phyloP scores from a whole-genome alignment of 1,140 invertebrate genomes.

The Drosophila tristis region DNA sequence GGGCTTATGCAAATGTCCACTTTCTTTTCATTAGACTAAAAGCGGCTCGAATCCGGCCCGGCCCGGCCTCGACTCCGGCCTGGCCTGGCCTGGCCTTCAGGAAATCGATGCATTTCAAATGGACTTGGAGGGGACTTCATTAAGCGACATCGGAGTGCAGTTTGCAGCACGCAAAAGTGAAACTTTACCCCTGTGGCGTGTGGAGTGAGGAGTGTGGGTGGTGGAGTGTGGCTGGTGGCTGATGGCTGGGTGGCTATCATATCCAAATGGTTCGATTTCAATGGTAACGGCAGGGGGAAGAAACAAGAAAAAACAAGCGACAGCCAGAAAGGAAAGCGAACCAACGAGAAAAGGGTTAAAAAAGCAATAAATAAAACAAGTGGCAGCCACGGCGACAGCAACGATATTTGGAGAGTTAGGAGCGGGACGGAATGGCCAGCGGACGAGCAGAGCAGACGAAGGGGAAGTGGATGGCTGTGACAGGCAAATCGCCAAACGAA shows the following conservation, averaged over 20 bases:
- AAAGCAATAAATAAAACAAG: conserved; percentile 82
- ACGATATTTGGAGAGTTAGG: conserved; percentile 69
- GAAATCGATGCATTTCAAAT: conserved; percentile 75
- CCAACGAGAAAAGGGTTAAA: conserved; percentile 78
- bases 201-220: not conserved
- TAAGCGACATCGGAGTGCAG: conserved; percentile 58
- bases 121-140: conserved; percentile 59
- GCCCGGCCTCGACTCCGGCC: not conserved
- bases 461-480: conserved; percentile 39
- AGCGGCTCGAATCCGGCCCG: conserved; percentile 4
- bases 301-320: conserved; percentile 33
- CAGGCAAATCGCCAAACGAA: conserved; percentile 82
- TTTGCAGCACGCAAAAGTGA: conserved; percentile 54
- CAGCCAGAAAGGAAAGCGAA: conserved; percentile 51
- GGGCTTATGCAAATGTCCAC: conserved; percentile 47
- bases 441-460: too few relatives aligned
- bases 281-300: not conserved
- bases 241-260: conserved; percentile 11
- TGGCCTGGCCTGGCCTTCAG: conserved; percentile 2
- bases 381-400: conserved; percentile 75
- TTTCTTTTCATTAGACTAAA: conserved; percentile 59
- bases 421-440: not conserved
- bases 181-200: conserved; percentile 45
- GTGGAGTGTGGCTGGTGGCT: conserved; percentile 9
- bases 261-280: conserved; percentile 43